phyloP scores from a whole-genome alignment of 2,113 vertebrate genomes.

The Nestor notabilis region DNA sequence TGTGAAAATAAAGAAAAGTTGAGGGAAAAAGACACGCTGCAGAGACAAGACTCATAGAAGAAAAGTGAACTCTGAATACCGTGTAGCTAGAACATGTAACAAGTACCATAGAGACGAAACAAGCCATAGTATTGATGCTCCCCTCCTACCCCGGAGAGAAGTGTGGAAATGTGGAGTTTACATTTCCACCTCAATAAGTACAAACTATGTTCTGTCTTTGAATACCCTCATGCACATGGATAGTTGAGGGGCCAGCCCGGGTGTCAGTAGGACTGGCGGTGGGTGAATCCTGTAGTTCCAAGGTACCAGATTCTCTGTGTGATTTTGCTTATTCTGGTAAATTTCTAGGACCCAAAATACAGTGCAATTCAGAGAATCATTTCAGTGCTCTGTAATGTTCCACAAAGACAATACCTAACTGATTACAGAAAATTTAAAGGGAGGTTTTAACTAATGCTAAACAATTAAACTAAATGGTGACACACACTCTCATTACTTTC shows the following conservation, averaged over 20 bases:
- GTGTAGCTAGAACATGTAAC: neutral
- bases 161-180: neutral
- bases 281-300: neutral
- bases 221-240: neutral
- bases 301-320: neutral
- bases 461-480: neutral
- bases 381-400: neutral
- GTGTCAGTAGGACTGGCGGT: neutral
- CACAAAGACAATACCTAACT: neutral
- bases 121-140: neutral
- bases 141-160: neutral
- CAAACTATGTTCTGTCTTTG: neutral
- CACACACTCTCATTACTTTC: neutral
- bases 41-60: neutral
- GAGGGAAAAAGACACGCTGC: neutral
- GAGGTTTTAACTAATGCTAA: neutral
- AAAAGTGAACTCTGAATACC: neutral
- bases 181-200: neutral
- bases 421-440: neutral
- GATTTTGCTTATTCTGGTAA: neutral
- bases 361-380: neutral
- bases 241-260: neutral
- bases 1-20: neutral
- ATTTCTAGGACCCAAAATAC: neutral
- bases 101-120: neutral